Conservation (phyloP, 2,113 vertebrate genomes). For the Podarcis cretensis region DNA sequence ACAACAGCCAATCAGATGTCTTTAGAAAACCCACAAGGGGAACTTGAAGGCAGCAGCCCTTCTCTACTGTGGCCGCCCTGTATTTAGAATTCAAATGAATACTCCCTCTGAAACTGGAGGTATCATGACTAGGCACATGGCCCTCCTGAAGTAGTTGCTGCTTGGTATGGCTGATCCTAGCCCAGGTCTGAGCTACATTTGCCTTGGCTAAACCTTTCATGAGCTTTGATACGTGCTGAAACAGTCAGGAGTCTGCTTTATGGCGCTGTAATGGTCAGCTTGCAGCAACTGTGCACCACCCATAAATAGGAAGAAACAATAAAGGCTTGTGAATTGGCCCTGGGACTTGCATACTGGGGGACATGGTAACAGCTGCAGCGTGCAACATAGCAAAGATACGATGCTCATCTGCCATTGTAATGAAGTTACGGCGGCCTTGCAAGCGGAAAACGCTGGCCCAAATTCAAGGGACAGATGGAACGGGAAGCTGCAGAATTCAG, state of each 20-base stretch:
- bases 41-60: not conserved
- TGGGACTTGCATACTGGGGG: not conserved
- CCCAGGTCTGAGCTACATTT: not conserved
- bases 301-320: not conserved
- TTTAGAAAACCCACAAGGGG: not conserved
- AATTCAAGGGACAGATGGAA: conserved; percentile 38
- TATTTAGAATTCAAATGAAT: not conserved
- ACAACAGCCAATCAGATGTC: not conserved
- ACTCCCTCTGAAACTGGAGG: not conserved
- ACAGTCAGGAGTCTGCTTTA: not conserved
- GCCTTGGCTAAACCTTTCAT: not conserved
- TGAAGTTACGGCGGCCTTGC: conserved; percentile 14
- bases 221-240: not conserved
- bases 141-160: not conserved
- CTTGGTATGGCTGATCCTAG: not conserved
- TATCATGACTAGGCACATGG: too few relatives aligned
- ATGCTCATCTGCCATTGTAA: conserved; percentile 30
- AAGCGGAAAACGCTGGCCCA: conserved; percentile 24
- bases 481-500: conserved; percentile 34
- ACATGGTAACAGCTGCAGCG: not conserved
- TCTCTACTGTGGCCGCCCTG: not conserved
- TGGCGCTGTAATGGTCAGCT: too few relatives aligned
- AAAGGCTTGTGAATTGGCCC: not conserved
- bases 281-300: not conserved
- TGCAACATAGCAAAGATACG: not conserved